Conservation (phyloP, 2,888 invertebrate species). For the Protophormia terraenovae region DNA sequence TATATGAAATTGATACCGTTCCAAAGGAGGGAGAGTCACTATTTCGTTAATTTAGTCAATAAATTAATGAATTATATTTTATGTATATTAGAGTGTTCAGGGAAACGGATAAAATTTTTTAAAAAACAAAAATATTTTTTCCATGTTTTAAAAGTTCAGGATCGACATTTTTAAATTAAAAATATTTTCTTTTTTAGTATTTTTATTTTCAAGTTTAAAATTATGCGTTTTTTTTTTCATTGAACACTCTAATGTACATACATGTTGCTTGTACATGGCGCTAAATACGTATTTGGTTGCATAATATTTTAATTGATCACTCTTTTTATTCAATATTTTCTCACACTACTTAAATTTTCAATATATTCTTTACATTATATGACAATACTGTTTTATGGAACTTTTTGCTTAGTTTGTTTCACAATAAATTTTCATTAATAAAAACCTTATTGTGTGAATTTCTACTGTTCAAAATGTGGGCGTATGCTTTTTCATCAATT, state of each 20-base stretch:
- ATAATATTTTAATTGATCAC: slow-evolving; percentile 49
- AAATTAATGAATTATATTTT: background rate
- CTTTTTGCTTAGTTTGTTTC: background rate
- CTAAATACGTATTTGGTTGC: slow-evolving; percentile 47
- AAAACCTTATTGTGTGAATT: slow-evolving; percentile 26
- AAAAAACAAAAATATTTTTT: too few relatives aligned
- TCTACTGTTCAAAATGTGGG: background rate
- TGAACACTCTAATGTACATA: background rate
- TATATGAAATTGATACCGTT: slow-evolving; percentile 4
- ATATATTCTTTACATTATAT: background rate
- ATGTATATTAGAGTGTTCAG: too few relatives aligned
- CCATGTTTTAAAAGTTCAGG: too few relatives aligned
- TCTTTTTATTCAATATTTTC: slow-evolving; percentile 34
- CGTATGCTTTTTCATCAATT: background rate
- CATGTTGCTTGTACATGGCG: slow-evolving; percentile 8
- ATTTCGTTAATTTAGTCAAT: background rate
- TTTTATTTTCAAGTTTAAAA: too few relatives aligned
- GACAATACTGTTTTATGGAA: background rate
- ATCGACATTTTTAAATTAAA: too few relatives aligned
- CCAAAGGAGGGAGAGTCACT: background rate
- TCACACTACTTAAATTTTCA: slow-evolving; percentile 56
- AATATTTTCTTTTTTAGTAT: too few relatives aligned
- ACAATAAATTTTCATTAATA: slow-evolving; percentile 51
- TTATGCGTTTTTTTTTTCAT: background rate
- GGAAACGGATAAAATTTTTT: too few relatives aligned